Evolutionary conservation across 2,113 vertebrate genomes (phyloP), one percentile per base, ranked within the genome.

Genomic region (Fregata magnificens): DNA sequence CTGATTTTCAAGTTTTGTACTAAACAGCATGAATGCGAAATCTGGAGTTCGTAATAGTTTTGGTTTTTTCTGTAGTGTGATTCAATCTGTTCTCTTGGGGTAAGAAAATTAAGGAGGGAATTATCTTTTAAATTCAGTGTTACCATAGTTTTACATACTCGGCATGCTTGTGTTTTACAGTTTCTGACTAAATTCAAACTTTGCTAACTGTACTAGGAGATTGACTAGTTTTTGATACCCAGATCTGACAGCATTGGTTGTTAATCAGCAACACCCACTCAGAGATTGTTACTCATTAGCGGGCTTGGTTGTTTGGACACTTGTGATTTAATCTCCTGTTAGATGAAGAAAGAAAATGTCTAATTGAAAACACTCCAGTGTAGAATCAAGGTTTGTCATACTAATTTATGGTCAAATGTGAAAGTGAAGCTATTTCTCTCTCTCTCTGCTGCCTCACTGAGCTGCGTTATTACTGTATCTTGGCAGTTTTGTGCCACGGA

Each of bases 51-150:
- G 7, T 69, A 69, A 45, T 63, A 45, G 29, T 28, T 73, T 17
- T 0, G 0, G 0, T 25, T 66, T 81, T 88, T 92, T 56, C 15
- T n/a, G 15, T 28, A 11, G 6, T n/a, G 9, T 65, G 31, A 61
- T 52, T 95, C 31, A 31, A 12, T 87, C 65, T 63, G 13, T 65
- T 77, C 16, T 86, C 34, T 76, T 66, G 29, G 8, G 15, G 5
- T 78, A 61, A 83, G 32, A 77, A 73, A 86, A 77, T 20, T 14
- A 88, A 71, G 18, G 26, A 85, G 21, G 34, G 12, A 73, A 49
- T 77, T 80, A 29, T 28, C 24, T 73, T 86, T 77, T n/a, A 80
- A 77, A 50, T 80, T 80, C 16, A 42, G 6, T 34, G 32, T 66
- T 69, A 18, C 16, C 19, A 6, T 62, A 58, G 31, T 55, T 81